These are phyloP conservation scores for Limnodromus scolopaceus DNA, from an alignment of 2,797 vertebrate species.

Conservation along the genomic window DNA sequence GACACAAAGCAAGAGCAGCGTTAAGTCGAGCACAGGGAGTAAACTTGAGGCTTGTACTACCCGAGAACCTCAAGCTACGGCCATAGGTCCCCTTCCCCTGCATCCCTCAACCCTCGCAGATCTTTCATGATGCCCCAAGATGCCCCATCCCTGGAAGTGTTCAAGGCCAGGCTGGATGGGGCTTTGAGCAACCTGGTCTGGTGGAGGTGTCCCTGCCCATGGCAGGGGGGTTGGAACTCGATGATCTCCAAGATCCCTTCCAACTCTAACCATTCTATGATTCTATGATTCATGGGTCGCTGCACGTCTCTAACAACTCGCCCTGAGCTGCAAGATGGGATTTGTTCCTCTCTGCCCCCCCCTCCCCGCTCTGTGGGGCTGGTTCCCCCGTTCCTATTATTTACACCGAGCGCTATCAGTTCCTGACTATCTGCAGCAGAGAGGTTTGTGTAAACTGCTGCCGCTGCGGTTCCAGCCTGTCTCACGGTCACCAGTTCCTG, in stretches of 20 bases:
- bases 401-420: neutral
- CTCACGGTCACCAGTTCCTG: conserved; percentile 39
- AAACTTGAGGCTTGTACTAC: neutral
- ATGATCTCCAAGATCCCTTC: too few species aligned
- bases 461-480: neutral
- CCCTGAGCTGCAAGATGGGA: neutral
- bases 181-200: too few species aligned
- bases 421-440: conserved; percentile 43
- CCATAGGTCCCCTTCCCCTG: neutral
- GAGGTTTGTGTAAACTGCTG: conserved; percentile 49
- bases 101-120: fast-evolving
- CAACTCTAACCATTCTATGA: too few species aligned
- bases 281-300: neutral
- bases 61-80: fast-evolving
- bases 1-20: neutral
- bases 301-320: fast-evolving
- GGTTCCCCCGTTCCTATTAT: neutral
- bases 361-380: neutral
- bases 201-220: too few species aligned
- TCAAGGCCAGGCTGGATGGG: too few species aligned
- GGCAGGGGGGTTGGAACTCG: too few species aligned
- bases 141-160: too few species aligned
- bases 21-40: neutral
- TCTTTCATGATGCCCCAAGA: neutral
- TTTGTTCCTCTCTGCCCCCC: neutral